Evolutionary conservation across 2,888 invertebrate genomes (phyloP), one percentile per base, ranked within the genome.

Genomic region (Drosophila diplacantha): DNA sequence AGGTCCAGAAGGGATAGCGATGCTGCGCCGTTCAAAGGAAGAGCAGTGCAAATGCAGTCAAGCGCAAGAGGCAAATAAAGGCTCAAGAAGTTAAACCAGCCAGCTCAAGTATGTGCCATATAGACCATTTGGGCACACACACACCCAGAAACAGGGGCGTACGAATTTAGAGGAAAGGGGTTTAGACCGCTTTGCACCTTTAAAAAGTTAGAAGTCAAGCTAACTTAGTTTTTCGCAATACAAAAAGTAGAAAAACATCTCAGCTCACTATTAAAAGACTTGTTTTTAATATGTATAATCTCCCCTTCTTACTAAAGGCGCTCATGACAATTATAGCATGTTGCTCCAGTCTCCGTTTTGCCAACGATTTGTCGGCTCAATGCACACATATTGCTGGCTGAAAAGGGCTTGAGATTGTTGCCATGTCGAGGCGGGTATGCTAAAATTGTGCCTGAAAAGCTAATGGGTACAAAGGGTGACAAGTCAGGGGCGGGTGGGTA

Each of bases 281-380:
- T 7, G 4, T 5, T 29, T 9, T 20, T 31, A 18, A 29, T 14
- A 9, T 3, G 20, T 14, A 9, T 46, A 41, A 1, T 4, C 11
- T 29, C 51, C 26, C 20, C 18, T 18, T n/a, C 6, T 8, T 14
- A 7, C 11, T 3, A 4, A 18, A 24, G n/a, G 24, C 53, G 0
- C 34, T 26, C 43, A 26, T 54, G 51, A 7, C 35, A 7, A n/a
- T 43, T 9, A 31, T 38, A 49, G 37, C 47, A 55, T 55, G 55
- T 39, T 34, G 65, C 55, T 65, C 37, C 14, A 34, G 39, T 43
- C 43, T 64, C n/a, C 38, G 39, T 39, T 51, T 43, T 61, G 52
- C 54, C 67, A 68, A 29, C 62, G 54, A 69, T 68, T 68, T 68
- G 67, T 61, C 54, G 54, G 46, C 67, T 68, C 62, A 54, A 69